Evolutionary conservation across 2,888 invertebrate genomes (phyloP), one percentile per base, ranked within the genome.

Genomic region (Habroteleia sp.): DNA sequence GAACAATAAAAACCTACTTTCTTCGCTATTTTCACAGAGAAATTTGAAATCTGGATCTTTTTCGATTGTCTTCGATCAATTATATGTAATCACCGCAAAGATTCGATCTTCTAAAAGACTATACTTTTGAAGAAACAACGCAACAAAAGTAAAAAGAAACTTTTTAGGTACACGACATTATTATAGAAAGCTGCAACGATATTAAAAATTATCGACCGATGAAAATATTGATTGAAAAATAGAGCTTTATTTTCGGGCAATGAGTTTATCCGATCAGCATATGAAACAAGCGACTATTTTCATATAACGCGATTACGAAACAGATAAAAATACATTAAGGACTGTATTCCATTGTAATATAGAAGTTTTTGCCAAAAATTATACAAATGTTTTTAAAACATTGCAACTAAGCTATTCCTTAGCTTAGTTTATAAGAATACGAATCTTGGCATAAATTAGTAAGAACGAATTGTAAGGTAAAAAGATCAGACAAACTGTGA

Each of bases 1-100:
- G 72, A 72, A 56, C 60, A 69, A 69, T 72, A 58, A 63, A 58
- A 58, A 65, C 58, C 58, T 44, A 65, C 50, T 73, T 65, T 73
- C 52, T 50, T 60, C 31, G 25, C 8, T 11, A 14, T 52, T 48
- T 44, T 4, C 27, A 16, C 16, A 48, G 63, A 54, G 20, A 56
- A 65, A 56, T 42, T 58, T 14, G 31, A 37, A 46, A 48, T 56
- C 46, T 4, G 54, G 20, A 10, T 17, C 37, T 33, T 37, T 25
- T 35, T 42, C 35, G 17, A 63, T 35, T 6, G n/a, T 1, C 10
- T 13, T 42, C 4, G 35, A 37, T 65, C 41, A 50, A 31, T 65
- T 46, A 44, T 14, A 50, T 23, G 41, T 50, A 50, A 50, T 50
- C 33, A 33, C 3, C 23, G 13, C n/a, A 5, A 17, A 20, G 8